A percentile compares a stretch with the other conserved stretches of the same genome.
Conservation (phyloP, 2,888 invertebrate species). For the Xestia c-nigrum region DNA sequence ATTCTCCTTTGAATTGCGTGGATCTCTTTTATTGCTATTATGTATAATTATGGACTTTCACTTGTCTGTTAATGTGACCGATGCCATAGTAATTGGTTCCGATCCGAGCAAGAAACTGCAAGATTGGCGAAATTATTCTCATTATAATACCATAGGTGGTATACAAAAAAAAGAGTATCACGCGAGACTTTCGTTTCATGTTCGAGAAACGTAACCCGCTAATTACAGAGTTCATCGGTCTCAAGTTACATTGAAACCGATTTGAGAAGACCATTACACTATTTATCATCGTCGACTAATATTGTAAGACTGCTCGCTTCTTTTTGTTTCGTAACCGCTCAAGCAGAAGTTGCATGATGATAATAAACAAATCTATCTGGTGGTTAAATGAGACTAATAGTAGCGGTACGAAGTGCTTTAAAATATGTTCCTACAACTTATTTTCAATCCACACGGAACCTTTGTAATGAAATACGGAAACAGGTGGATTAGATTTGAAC, state of each 20-base stretch:
- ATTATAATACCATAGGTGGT: slow-evolving; percentile 81
- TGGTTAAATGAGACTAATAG: slow-evolving; percentile 40
- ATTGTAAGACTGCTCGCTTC: slow-evolving; percentile 33
- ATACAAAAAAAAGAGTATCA: slow-evolving; percentile 81
- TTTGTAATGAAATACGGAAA: slow-evolving; percentile 14
- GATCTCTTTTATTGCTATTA: slow-evolving; percentile 67
- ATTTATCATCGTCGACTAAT: slow-evolving; percentile 56
- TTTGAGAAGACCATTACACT: slow-evolving; percentile 58
- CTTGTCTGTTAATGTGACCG: slow-evolving; percentile 78
- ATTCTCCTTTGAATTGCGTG: slow-evolving; percentile 44
- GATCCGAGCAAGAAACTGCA: slow-evolving; percentile 74
- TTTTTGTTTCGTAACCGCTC: slow-evolving; percentile 49
- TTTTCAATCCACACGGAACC: background rate
- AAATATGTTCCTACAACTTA: background rate
- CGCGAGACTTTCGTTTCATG: slow-evolving; percentile 82
- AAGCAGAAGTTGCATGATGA: slow-evolving; percentile 42
- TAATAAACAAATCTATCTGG: slow-evolving; percentile 46
- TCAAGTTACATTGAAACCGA: slow-evolving; percentile 74
- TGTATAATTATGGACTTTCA: slow-evolving; percentile 84
- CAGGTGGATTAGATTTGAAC: background rate
- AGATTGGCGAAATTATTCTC: slow-evolving; percentile 81
- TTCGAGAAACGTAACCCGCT: slow-evolving; percentile 80
- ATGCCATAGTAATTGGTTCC: slow-evolving; percentile 82
- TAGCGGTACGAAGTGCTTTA: slow-evolving; percentile 2
- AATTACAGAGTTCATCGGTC: slow-evolving; percentile 82